A percentile compares a stretch with the other conserved stretches of the same genome.
These are phyloP conservation scores for Choloepus hoffmanni DNA, from an alignment of 2,113 vertebrate genomes.

Conservation along the genomic window DNA sequence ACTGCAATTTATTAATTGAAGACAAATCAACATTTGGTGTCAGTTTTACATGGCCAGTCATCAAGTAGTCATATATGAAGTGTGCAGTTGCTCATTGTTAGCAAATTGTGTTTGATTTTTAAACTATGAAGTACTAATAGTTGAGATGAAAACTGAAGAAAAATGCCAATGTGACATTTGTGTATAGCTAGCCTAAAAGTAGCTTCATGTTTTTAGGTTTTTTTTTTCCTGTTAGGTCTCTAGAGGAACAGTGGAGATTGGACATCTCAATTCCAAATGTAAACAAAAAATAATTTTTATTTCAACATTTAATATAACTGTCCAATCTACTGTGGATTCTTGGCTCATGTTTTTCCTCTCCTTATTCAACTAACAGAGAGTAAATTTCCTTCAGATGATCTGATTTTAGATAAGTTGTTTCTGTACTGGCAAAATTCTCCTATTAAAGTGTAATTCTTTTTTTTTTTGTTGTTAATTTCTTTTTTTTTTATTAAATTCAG, in stretches of 20 bases:
- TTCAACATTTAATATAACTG: slow-evolving; percentile 70
- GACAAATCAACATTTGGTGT: slow-evolving; percentile 54
- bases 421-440: slow-evolving; percentile 57
- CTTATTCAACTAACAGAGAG: slow-evolving; percentile 50
- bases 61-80: neutral
- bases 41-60: slow-evolving; percentile 19
- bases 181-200: slow-evolving; percentile 62
- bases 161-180: slow-evolving; percentile 67
- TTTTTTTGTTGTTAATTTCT: no score
- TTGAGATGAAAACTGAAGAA: slow-evolving; percentile 56
- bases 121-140: slow-evolving; percentile 62
- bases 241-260: slow-evolving; percentile 51
- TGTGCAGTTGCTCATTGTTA: slow-evolving; percentile 45
- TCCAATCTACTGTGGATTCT: slow-evolving; percentile 69
- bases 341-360: slow-evolving; percentile 74
- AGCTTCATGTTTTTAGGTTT: slow-evolving; percentile 62
- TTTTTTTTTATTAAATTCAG: no score
- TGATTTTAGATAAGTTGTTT: slow-evolving; percentile 31
- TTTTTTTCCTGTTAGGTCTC: slow-evolving; percentile 25
- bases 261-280: slow-evolving; percentile 67
- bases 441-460: slow-evolving; percentile 67
- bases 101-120: slow-evolving; percentile 76
- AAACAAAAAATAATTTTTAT: slow-evolving; percentile 76
- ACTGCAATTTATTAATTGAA: slow-evolving; percentile 54
- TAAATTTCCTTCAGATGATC: slow-evolving; percentile 50